A percentile compares a stretch with the other conserved stretches of the same genome.
These are phyloP conservation scores for Actinia equina DNA, from an alignment of 64 coral and sea anemone genomes.

Conservation along the genomic window DNA sequence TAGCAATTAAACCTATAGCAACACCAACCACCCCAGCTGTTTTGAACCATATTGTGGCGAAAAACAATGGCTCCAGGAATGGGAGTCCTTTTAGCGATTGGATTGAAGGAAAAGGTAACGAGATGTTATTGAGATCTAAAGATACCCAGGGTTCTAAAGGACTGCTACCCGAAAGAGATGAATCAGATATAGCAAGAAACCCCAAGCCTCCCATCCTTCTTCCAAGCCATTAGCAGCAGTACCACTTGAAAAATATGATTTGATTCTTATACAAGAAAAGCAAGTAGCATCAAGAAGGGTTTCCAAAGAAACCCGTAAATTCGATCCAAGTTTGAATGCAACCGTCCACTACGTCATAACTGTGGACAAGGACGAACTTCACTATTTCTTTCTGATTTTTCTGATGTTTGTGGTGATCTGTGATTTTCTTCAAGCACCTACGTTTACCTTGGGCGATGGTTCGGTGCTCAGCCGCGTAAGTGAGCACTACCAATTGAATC, in stretches of 20 bases:
- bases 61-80: background rate
- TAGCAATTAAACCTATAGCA: too few species aligned
- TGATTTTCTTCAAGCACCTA: conserved; percentile 86
- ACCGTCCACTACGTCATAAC: conserved; percentile 53
- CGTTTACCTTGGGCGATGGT: conserved; percentile 70
- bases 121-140: background rate
- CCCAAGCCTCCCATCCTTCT: background rate
- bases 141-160: background rate
- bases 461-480: conserved; percentile 75
- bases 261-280: background rate
- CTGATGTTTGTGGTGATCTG: conserved; percentile 67
- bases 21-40: background rate
- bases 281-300: background rate
- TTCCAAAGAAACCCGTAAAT: background rate
- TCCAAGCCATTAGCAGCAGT: too few species aligned
- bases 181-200: background rate
- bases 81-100: background rate
- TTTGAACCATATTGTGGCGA: background rate
- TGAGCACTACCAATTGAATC: conserved; percentile 48
- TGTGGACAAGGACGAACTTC: conserved; percentile 63
- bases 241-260: background rate
- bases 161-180: background rate
- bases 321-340: conserved; percentile 20
- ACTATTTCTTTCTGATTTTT: conserved; percentile 79
- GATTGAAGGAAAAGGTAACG: background rate